Evolutionary conservation across 2,888 invertebrate genomes (phyloP).

Genomic region (Ferdinandea cuprea): DNA sequence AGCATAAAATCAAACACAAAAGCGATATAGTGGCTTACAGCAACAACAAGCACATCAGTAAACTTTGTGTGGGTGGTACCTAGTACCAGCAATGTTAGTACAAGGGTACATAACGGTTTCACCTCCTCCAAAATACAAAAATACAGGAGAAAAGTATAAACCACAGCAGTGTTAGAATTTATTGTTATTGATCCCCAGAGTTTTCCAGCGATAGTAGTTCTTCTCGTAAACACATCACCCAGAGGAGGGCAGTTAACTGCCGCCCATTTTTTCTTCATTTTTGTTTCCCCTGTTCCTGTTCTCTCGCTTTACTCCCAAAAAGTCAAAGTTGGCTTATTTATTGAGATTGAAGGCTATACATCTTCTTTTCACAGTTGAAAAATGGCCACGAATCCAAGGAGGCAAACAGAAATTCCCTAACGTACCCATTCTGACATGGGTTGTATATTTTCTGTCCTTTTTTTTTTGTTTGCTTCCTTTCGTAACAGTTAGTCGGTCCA

Average conservation of each 20-base stretch:
- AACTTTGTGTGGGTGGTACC: conserved; percentile 28
- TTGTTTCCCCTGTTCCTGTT: conserved; percentile 11
- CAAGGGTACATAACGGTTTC: conserved; percentile 3
- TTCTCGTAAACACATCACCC: conserved; percentile 73
- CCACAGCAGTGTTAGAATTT: conserved; percentile 74
- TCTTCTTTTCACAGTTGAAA: conserved; percentile 68
- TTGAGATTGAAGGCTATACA: conserved; percentile 74
- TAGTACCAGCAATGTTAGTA: conserved; percentile 28
- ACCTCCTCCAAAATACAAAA: conserved; percentile 13
- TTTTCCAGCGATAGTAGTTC: conserved; percentile 60
- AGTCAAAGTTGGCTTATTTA: conserved; percentile 73
- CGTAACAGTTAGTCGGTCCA: conserved; percentile 20
- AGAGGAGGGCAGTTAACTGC: conserved; percentile 59
- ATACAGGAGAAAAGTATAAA: conserved; percentile 53
- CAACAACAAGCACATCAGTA: background rate
- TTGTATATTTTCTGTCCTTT: conserved; percentile 35
- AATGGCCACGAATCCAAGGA: conserved; percentile 38
- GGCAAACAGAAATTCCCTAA: conserved; percentile 32
- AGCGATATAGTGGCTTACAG: conserved; percentile 2
- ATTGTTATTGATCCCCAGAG: conserved; percentile 73
- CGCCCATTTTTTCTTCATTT: conserved; percentile 42
- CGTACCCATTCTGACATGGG: conserved; percentile 65
- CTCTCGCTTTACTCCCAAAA: conserved; percentile 47
- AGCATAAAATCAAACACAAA: conserved; percentile 30
- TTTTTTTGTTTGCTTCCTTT: background rate